Conservation (phyloP, 2,113 vertebrate species). For the Cercocebus atys region DNA sequence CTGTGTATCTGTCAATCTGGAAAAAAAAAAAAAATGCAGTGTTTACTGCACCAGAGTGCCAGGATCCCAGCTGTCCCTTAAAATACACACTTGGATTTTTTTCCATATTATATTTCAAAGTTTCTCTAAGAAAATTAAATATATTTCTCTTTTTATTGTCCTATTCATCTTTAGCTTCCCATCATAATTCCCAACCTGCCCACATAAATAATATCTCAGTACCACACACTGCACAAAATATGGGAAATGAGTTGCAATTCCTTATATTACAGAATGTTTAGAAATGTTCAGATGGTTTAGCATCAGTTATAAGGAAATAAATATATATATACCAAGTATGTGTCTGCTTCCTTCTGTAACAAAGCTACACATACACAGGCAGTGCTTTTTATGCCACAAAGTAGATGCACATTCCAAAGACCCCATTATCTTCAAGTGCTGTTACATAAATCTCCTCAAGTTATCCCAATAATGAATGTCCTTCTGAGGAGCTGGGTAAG, state of each 20-base stretch:
- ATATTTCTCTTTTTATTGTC: background rate
- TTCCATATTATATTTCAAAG: background rate
- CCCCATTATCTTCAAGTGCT: constrained; percentile 23
- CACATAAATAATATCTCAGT: background rate
- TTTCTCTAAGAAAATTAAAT: constrained; percentile 37
- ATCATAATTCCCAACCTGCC: background rate
- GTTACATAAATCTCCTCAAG: background rate
- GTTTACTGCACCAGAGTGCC: background rate
- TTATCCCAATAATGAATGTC: background rate
- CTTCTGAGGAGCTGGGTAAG: background rate
- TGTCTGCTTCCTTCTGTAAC: constrained; percentile 7
- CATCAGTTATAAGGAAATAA: constrained; percentile 4
- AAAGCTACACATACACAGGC: background rate
- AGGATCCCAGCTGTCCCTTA: background rate
- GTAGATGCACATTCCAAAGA: constrained; percentile 14
- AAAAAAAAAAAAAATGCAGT: background rate
- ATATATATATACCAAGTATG: background rate
- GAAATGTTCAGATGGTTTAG: constrained; percentile 48
- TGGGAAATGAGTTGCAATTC: constrained; percentile 1
- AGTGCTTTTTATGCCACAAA: constrained; percentile 15
- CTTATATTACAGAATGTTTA: constrained; percentile 17
- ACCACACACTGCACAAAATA: background rate
- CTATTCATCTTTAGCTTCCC: constrained; percentile 20
- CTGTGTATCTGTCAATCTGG: background rate
- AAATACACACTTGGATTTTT: background rate